Base-by-base conservation (phyloP, 2,797 vertebrate species). In the Xiphorhynchus erythropygius region DNA sequence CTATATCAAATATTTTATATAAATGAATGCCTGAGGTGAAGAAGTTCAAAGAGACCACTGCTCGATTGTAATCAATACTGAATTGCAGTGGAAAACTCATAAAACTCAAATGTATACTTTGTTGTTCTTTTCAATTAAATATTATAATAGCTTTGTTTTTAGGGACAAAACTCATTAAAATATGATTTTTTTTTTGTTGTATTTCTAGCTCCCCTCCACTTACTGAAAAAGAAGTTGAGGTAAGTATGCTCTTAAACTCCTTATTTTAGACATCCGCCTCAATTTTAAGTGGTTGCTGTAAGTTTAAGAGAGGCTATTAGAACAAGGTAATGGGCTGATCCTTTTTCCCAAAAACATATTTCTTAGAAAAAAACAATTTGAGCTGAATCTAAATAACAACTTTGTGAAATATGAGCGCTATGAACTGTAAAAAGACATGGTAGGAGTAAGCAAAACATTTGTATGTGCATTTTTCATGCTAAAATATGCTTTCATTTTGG, bases 211-310 rank as follows among this genome's bases (percentile, higher is more conserved):
- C 98, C 25, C 99, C 99, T 41, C 98, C 99, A 18, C 99, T 99
- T 92, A 99, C 98, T 60, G 99, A 99, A 97, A 99, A 99, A 97
- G 99, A 99, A 98, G 98, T 99, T 75, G 99, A 99, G 98, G 99
- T 99, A 97, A 97, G 99, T 98, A 87, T 71, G 32, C 82, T 37
- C n/a, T 57, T 60, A 46, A 75, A 44, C 18, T 74, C 12, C 18
- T 39, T 67, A 16, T 59, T 87, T 87, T 71, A 52, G 25, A 49
- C 3, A 19, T 23, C 28, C 33, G 8, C 14, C 25, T 64, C 30
- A 42, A 42, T 65, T 79, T 32, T 42, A 37, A 44, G 35, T 67
- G 17, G 15, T 44, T 80, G 35, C 13, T 60, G 3, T 44, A 74
- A 87, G 21, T 39, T 30, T 32, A 73, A 87, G 18, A 2, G 1